Percentiles rank a stretch among this genome's conserved stretches.
Evolutionary conservation across 92 coral and sea anemone species (phyloP).

Genomic region (Heliopora coerulea): DNA sequence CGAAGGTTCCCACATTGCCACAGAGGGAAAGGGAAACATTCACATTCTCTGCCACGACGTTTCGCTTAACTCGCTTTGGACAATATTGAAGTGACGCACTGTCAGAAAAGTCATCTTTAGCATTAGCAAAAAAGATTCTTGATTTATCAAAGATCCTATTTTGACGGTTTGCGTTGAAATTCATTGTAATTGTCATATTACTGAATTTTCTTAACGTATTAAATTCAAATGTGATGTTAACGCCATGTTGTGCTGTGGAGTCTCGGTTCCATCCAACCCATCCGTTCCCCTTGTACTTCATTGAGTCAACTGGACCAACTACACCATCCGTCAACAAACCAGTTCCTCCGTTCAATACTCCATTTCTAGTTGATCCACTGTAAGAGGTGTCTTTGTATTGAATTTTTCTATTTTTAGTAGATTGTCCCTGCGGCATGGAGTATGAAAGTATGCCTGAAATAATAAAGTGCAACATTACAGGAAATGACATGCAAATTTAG

Average conservation of each 20-base stretch:
- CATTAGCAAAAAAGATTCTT: constrained; percentile 2
- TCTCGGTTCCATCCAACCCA: constrained; percentile 26
- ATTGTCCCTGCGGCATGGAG: constrained; percentile 30
- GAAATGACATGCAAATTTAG: neutral
- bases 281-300: neutral
- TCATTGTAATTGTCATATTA: constrained; percentile 15
- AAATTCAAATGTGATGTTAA: constrained; percentile 30
- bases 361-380: neutral
- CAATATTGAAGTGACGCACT: constrained; percentile 13
- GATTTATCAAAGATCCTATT: constrained; percentile 11
- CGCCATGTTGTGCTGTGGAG: neutral
- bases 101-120: neutral
- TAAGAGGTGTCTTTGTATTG: constrained; percentile 13
- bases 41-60: constrained; percentile 3
- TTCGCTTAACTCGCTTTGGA: neutral
- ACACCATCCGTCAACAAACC: constrained; percentile 39
- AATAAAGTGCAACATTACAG: neutral
- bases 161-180: neutral
- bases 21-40: constrained; percentile 80
- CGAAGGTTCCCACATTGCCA: constrained; percentile 48
- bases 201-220: constrained; percentile 7
- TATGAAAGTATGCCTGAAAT: constrained; percentile 14
- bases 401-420: neutral
- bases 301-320: constrained; percentile 12
- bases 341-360: constrained; percentile 1